Percentiles rank a stretch among this genome's conserved stretches.
Evolutionary conservation across 2,797 vertebrate genomes (phyloP).

Genomic region (Emydoidea blandingii): DNA sequence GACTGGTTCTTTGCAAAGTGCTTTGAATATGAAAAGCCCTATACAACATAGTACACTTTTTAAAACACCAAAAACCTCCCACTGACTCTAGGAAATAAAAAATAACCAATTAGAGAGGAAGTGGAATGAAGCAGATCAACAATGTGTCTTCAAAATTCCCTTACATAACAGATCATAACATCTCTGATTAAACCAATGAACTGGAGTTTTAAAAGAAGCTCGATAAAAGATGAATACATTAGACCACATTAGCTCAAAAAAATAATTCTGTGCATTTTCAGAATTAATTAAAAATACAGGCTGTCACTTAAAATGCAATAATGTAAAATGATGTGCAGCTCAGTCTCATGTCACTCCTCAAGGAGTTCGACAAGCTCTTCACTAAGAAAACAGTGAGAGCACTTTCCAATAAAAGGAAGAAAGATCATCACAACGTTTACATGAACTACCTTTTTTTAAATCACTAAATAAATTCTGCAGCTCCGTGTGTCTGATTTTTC

Average conservation of each 20-base stretch:
- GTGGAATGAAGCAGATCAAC: not conserved
- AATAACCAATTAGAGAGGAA: not conserved
- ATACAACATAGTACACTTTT: not conserved
- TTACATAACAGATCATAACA: not conserved
- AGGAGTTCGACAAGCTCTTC: slow-evolving; percentile 30
- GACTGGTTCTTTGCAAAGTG: slow-evolving; percentile 8
- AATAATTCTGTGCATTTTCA: slow-evolving; percentile 15
- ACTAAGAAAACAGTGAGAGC: slow-evolving; percentile 48
- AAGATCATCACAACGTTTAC: slow-evolving; percentile 59
- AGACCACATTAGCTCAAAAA: not conserved
- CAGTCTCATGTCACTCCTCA: slow-evolving; percentile 44
- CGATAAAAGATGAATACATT: not conserved
- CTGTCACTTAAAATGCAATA: slow-evolving; percentile 28
- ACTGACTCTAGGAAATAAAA: not conserved
- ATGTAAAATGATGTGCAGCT: slow-evolving; percentile 21
- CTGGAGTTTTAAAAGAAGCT: not conserved
- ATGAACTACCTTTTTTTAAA: slow-evolving; percentile 6
- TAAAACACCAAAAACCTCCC: not conserved
- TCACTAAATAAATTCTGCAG: slow-evolving; percentile 9
- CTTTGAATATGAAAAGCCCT: slow-evolving; percentile 14
- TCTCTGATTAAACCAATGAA: slow-evolving; percentile 15
- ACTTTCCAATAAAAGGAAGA: slow-evolving; percentile 45
- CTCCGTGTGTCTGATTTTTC: slow-evolving; percentile 21
- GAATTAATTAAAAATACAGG: not conserved
- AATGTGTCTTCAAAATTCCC: not conserved